Percentiles rank a stretch among this genome's conserved stretches.
phyloP scores from a whole-genome alignment of 2,888 invertebrate genomes.

The Caenorhabditis becei region DNA sequence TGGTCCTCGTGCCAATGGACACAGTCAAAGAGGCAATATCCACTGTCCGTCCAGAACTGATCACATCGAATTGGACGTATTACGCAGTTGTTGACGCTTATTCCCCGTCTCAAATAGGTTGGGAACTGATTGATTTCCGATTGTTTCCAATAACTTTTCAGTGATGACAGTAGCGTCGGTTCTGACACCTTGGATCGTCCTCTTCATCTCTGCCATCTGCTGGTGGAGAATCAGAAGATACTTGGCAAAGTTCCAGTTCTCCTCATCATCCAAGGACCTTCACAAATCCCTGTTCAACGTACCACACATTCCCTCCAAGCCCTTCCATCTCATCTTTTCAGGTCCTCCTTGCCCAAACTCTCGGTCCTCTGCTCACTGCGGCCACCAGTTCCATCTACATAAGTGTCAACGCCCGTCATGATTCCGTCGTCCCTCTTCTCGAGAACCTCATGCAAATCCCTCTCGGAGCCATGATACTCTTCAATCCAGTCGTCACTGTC shows the following conservation, averaged over 20 bases:
- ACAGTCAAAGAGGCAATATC: background rate
- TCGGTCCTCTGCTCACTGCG: conserved; percentile 12
- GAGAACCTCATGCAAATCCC: conserved; percentile 27
- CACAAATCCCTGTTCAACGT: conserved; percentile 13
- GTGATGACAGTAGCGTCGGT: conserved; percentile 17
- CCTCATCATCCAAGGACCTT: background rate
- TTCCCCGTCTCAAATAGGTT: conserved; percentile 17
- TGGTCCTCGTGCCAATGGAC: conserved; percentile 17
- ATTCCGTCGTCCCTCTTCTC: background rate
- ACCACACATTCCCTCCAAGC: background rate
- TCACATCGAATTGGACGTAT: conserved; percentile 4
- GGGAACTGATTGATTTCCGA: background rate
- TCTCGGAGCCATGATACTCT: background rate
- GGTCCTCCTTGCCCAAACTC: conserved; percentile 13
- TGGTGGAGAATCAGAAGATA: conserved; percentile 1
- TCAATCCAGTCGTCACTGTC: conserved; percentile 29
- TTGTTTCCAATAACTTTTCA: background rate
- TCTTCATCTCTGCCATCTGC: background rate
- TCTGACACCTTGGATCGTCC: background rate
- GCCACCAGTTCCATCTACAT: conserved; percentile 1
- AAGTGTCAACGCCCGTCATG: background rate
- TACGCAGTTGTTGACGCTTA: conserved; percentile 5
- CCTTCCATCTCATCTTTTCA: background rate
- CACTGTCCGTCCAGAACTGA: conserved; percentile 4
- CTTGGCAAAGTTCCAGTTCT: background rate